phyloP scores from a whole-genome alignment of 2,888 invertebrate species.

The Athripsodes cinereus region DNA sequence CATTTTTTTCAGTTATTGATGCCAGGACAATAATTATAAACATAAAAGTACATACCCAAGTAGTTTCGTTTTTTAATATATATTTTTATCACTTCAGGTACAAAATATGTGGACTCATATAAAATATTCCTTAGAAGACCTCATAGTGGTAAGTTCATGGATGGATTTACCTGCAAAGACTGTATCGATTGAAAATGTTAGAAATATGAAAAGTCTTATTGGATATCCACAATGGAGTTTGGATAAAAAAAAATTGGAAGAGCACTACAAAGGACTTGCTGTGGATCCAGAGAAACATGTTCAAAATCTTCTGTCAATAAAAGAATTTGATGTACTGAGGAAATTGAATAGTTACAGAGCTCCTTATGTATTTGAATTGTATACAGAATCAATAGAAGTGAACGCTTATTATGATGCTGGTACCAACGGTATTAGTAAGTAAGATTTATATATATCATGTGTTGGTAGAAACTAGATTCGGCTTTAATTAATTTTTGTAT shows the following conservation, averaged over 20 bases:
- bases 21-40: no score
- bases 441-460: no score
- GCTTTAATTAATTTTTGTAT: no score
- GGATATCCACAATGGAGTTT: conserved; percentile 76
- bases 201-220: conserved; percentile 66
- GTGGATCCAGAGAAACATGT: conserved; percentile 55
- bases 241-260: conserved; percentile 57
- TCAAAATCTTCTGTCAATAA: conserved; percentile 62
- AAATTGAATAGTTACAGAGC: conserved; percentile 51
- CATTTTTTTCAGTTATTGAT: no score
- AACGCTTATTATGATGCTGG: conserved; percentile 77
- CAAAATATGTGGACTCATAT: conserved; percentile 69
- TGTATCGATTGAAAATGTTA: conserved; percentile 67
- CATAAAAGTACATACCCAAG: no score
- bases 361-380: conserved; percentile 60
- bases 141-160: conserved; percentile 63
- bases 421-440: conserved; percentile 75
- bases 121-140: conserved; percentile 59
- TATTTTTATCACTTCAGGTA: no score
- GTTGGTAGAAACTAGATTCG: no score
- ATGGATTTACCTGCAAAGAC: conserved; percentile 70
- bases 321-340: conserved; percentile 49
- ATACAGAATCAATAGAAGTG: conserved; percentile 69
- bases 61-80: not conserved
- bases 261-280: conserved; percentile 61